These are phyloP conservation scores for Temnopleurus reevesii DNA, from an alignment of 53 echinoderm and acorn worm species.

Conservation along the genomic window DNA sequence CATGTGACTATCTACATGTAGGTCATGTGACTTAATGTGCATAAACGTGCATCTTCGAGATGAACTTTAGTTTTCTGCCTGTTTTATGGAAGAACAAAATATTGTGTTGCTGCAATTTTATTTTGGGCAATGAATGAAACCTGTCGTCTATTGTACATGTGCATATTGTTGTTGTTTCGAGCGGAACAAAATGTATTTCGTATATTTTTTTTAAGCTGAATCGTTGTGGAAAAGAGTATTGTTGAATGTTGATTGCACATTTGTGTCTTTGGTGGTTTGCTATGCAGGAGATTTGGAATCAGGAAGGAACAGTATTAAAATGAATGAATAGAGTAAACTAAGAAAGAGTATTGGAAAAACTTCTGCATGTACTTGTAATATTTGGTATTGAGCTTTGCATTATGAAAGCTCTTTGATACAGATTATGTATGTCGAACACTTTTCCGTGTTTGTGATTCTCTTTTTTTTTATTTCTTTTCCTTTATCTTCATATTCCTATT, in stretches of 20 bases:
- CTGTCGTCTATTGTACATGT: neutral
- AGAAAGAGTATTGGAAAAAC: no score
- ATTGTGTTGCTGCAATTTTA: neutral
- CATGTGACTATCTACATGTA: neutral
- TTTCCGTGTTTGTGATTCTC: no score
- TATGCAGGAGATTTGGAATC: neutral
- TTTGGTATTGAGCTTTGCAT: no score
- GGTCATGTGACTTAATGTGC: neutral
- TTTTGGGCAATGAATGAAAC: neutral
- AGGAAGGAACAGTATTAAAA: slow-evolving; percentile 20
- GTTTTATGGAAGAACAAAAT: neutral
- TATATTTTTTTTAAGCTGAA: neutral
- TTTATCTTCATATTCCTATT: neutral
- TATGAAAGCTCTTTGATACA: no score
- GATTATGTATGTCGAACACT: no score
- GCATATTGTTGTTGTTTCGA: neutral
- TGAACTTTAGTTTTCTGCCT: neutral
- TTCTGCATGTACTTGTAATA: no score
- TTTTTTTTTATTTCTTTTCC: neutral
- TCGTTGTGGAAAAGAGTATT: neutral
- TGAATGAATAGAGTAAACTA: neutral
- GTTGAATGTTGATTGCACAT: neutral
- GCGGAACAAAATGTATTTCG: neutral
- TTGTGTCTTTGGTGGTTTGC: neutral
- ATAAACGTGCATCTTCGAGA: neutral